phyloP scores from a whole-genome alignment of 2,888 invertebrate species.

The Orthosia cruda region DNA sequence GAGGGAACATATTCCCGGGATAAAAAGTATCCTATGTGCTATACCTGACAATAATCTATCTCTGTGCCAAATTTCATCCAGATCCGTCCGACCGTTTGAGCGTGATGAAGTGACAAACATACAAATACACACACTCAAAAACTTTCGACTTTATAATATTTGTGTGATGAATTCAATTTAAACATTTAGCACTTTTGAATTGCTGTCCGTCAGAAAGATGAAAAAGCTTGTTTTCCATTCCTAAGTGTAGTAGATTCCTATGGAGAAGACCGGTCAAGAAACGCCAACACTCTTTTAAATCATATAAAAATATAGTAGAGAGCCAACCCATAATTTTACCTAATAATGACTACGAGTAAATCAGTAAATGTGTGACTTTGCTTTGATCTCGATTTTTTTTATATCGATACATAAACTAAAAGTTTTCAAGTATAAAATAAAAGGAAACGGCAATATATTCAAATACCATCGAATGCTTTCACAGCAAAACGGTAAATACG shows the following conservation, averaged over 20 bases:
- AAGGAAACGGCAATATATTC: conserved; percentile 71
- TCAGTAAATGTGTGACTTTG: conserved; percentile 8
- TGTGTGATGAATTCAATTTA: too few relatives aligned
- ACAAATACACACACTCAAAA: too few relatives aligned
- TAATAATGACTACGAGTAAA: too few relatives aligned
- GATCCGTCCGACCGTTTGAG: too few relatives aligned
- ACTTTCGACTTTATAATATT: too few relatives aligned
- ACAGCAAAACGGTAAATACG: conserved; percentile 76
- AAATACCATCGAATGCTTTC: conserved; percentile 76
- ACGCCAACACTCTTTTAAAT: neutral
- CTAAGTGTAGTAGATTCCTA: neutral
- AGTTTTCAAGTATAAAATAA: conserved; percentile 65
- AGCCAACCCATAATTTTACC: neutral
- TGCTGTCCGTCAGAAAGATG: neutral
- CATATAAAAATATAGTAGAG: neutral
- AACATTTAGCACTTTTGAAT: neutral
- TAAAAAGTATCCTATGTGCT: too few relatives aligned
- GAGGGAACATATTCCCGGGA: too few relatives aligned
- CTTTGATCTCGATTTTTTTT: neutral
- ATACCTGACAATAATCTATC: too few relatives aligned
- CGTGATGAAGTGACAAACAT: too few relatives aligned
- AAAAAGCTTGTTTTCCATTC: neutral
- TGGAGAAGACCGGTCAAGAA: neutral
- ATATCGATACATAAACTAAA: conserved; percentile 26
- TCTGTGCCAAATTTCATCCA: too few relatives aligned